Evolutionary conservation across 1,140 invertebrate species (phyloP).

Genomic region (Mactra quadrangularis): DNA sequence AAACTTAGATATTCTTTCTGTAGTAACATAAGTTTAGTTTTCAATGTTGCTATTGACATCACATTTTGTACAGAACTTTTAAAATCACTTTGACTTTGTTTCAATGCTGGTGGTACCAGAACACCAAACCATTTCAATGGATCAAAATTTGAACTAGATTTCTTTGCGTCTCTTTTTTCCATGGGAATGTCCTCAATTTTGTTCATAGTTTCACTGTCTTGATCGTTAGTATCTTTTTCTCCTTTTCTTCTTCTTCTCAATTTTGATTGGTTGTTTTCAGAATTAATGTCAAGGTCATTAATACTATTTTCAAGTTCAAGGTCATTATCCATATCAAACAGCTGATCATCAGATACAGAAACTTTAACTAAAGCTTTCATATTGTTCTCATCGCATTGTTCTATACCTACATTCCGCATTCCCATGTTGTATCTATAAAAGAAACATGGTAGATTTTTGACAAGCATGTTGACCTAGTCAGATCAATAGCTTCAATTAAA

Average conservation of each 20-base stretch:
- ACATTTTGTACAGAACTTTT: conserved; percentile 30
- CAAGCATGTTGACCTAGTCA: no score
- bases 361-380: conserved; percentile 58
- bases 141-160: conserved; percentile 32
- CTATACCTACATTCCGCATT: conserved; percentile 52
- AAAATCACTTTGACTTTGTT: conserved; percentile 70
- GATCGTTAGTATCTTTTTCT: background rate
- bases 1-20: conserved; percentile 15
- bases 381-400: conserved; percentile 65
- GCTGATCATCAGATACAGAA: background rate
- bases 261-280: background rate
- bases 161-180: conserved; percentile 4
- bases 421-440: conserved; percentile 56
- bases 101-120: conserved; percentile 69
- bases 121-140: conserved; percentile 75
- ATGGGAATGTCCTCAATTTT: background rate
- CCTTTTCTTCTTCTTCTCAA: conserved; percentile 21
- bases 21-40: conserved; percentile 53
- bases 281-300: conserved; percentile 18
- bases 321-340: conserved; percentile 4
- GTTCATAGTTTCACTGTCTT: background rate
- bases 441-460: conserved; percentile 5
- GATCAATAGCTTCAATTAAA: no score
- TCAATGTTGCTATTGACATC: conserved; percentile 58
- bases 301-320: conserved; percentile 6